Evolutionary conservation across 2,113 vertebrate genomes (phyloP), one percentile per base, ranked within the genome.

Genomic region (Mormyrus lacerda): DNA sequence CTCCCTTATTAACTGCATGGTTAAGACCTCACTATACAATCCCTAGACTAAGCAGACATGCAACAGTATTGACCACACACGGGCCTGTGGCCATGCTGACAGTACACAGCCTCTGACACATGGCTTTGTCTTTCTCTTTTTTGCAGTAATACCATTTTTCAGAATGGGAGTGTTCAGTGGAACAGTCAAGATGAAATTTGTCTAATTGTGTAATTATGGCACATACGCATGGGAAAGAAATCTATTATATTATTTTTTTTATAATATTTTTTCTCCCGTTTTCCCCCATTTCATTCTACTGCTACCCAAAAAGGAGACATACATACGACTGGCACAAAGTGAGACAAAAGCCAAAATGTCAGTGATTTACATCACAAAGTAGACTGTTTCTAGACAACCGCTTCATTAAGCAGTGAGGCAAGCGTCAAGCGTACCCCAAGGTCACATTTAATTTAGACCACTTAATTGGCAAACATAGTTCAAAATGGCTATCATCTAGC

Each of bases 391-490:
- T 92, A 93, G 95, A 94, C 94, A 94, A 95, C 95, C 95, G 96
- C 95, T 96, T 97, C 95, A 96, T 97, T 97, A 96, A 94, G 94
- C 94, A 93, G 95, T 88, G 94, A 96, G 95, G 96, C 96, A 95
- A 97, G 96, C 93, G 94, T 96, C 95, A 95, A 96, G 97, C 96
- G 95, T 95, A 96, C 96, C 97, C 97, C 97, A 98, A 99, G 98
- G 98, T 99, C 97, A 98, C 96, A 97, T 97, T 97, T 98, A 98
- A 99, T 99, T 99, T 99, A 98, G 97, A 98, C 96, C 96, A 96
- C 96, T 96, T 99, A 99, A 99, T 99, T 99, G 97, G 97, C 97
- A 98, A 98, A 98, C 97, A 97, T 97, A 96, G 96, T 97, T 98
- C 97, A 97, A 98, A 98, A 98, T 97, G 97, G 98, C 97, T 97